Evolutionary conservation across 2,797 vertebrate genomes (phyloP).

Genomic region (Spinus olivaceus): DNA sequence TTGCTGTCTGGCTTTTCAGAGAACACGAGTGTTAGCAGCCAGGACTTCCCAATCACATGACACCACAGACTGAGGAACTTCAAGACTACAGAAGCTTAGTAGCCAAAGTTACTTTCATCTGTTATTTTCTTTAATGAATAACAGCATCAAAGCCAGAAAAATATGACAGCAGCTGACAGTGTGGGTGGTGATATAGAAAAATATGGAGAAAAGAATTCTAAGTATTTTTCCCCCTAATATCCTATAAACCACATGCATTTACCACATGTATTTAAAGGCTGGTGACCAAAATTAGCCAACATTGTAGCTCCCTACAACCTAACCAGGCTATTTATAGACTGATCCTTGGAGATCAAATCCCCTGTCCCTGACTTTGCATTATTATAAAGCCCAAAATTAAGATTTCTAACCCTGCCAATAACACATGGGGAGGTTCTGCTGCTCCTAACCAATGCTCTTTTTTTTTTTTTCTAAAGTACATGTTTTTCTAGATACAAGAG

Average conservation of each 20-base stretch:
- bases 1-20: background rate
- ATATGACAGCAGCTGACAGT: background rate
- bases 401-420: background rate
- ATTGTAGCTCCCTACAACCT: background rate
- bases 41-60: background rate
- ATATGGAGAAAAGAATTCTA: background rate
- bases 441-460: background rate
- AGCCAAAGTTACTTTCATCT: background rate
- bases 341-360: background rate
- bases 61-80: background rate
- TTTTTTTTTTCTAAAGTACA: background rate
- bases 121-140: constrained; percentile 21
- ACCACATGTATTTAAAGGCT: background rate
- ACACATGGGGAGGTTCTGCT: fast-evolving
- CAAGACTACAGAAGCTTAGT: background rate
- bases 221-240: background rate
- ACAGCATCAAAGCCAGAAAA: constrained; percentile 2
- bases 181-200: constrained; percentile 26
- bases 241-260: background rate
- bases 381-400: background rate
- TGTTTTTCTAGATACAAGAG: background rate
- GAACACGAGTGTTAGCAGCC: background rate
- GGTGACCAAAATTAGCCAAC: background rate
- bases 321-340: background rate
- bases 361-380: background rate